Evolutionary conservation across 2,888 invertebrate species (phyloP), one percentile per base, ranked within the genome.

Genomic region (Phania funesta): DNA sequence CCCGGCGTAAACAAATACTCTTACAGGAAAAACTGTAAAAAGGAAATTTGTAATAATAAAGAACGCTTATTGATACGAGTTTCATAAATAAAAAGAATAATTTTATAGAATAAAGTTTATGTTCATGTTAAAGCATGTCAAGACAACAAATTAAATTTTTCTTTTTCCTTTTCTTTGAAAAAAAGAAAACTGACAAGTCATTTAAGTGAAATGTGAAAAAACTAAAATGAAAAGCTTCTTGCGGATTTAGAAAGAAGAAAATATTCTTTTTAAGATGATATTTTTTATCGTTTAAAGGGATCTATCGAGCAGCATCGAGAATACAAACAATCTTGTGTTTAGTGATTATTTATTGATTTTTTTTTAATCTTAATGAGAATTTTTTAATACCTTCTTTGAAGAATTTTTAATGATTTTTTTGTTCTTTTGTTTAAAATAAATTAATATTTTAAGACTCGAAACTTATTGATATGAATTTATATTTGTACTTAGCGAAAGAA

Each of bases 141-240:
- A 68, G 46, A 44, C 50, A 68, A 64, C 20, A 32, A 70, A n/a
- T n/a, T n/a, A n/a, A n/a, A n/a, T n/a, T 46, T 46, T 44, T 48
- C 8, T 22, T 20, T 54, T 29, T 24, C 38, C 24, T 52, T 52
- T 52, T 26, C 16, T 60, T 41, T 13, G 24, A 46, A 18, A 29
- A 50, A 70, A 48, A 32, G 44, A 65, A 82, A 82, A 75, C 70
- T 78, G 78, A 71, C 82, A 75, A 82, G 82, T 82, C 71, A 77
- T 73, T 77, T 77, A 62, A 54, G 62, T 67, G 26, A 68, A 48
- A 62, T 62, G 24, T 18, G n/a, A 44, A 48, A 35, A 65, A 65
- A 50, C 50, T 50, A 24, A 65, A 62, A 44, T 18, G 29, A 13
- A 64, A 54, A 26, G n/a, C 68, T n/a, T 32, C 46, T 46, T 35